Conservation (phyloP, 2,888 invertebrate genomes). For the Frankliniella intonsa region DNA sequence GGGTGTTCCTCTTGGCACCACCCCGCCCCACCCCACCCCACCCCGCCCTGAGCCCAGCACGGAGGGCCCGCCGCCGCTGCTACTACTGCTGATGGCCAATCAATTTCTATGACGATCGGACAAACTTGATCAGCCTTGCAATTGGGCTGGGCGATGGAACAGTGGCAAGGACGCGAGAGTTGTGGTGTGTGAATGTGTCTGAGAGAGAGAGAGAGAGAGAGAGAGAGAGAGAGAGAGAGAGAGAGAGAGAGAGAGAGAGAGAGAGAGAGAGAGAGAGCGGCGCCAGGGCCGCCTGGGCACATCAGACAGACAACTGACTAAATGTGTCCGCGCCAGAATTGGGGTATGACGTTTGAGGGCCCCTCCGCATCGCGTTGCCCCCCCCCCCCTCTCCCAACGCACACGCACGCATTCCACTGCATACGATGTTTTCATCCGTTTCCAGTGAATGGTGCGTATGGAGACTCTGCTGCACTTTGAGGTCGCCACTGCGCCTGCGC, state of each 20-base stretch:
- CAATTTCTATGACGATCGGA: slow-evolving; percentile 16
- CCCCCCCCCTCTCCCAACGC: too few relatives aligned
- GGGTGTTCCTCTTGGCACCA: too few relatives aligned
- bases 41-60: background rate
- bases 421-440: too few relatives aligned
- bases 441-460: too few relatives aligned
- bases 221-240: background rate
- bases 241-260: background rate
- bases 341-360: too few relatives aligned
- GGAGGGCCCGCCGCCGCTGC: background rate
- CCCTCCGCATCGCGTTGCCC: too few relatives aligned
- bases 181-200: too few relatives aligned
- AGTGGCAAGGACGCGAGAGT: background rate
- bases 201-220: background rate
- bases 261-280: background rate
- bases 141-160: slow-evolving; percentile 11
- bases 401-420: too few relatives aligned
- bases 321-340: background rate
- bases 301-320: background rate
- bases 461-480: too few relatives aligned
- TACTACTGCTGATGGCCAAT: background rate
- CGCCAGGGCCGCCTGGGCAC: background rate
- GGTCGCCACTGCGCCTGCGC: background rate
- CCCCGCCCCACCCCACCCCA: background rate
- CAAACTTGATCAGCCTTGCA: slow-evolving; percentile 13